These are phyloP conservation scores for Drosophila atroscutellata DNA, from an alignment of 2,888 invertebrate genomes.

Conservation along the genomic window DNA sequence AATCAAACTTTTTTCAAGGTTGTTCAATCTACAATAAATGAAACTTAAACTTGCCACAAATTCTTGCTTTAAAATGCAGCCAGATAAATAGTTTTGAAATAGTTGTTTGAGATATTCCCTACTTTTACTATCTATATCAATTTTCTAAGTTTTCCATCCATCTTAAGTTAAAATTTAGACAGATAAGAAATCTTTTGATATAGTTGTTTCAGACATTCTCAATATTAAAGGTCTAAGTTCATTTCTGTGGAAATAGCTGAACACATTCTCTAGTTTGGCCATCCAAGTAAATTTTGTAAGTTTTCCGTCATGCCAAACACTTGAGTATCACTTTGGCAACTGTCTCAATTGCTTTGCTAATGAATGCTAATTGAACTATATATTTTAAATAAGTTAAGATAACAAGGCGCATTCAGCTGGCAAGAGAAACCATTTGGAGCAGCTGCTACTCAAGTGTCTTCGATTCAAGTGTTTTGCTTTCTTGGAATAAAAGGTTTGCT, in stretches of 20 bases:
- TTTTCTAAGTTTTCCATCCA: too few species aligned
- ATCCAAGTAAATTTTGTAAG: not conserved
- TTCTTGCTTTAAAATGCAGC: not conserved
- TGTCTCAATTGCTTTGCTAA: slow-evolving; percentile 7
- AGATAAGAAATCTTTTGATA: rapidly evolving
- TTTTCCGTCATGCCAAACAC: slow-evolving; percentile 6
- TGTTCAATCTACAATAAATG: too few species aligned
- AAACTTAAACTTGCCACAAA: too few species aligned
- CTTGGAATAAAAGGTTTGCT: slow-evolving; percentile 1
- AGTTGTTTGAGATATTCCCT: not conserved
- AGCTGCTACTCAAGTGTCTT: slow-evolving; percentile 18
- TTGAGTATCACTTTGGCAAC: slow-evolving; percentile 2
- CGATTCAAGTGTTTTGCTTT: slow-evolving; percentile 18
- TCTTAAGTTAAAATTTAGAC: not conserved
- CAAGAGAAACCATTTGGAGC: not conserved
- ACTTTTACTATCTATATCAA: not conserved
- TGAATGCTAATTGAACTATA: slow-evolving; percentile 13
- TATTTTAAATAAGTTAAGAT: slow-evolving; percentile 26
- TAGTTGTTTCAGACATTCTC: too few species aligned
- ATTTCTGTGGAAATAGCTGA: not conserved
- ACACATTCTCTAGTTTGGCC: not conserved
- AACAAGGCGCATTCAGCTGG: slow-evolving; percentile 4
- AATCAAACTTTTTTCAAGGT: not conserved
- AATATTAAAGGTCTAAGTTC: not conserved
- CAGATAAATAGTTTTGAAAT: not conserved